Conservation (phyloP, 2,888 invertebrate species). For the Latrodectus hesperus region DNA sequence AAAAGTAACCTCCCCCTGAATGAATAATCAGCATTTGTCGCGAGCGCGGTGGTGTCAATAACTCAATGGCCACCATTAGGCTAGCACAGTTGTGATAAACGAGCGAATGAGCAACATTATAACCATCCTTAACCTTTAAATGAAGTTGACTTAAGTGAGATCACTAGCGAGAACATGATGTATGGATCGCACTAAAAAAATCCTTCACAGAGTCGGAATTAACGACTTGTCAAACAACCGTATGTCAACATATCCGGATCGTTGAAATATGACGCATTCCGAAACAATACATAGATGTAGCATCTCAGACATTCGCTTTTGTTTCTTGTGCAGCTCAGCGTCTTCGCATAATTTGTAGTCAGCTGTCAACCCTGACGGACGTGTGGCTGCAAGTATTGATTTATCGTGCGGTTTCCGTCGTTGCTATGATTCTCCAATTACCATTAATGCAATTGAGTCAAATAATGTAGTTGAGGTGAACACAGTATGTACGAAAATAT, state of each 20-base stretch:
- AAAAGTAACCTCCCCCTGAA: slow-evolving; percentile 26
- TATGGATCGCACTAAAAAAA: slow-evolving; percentile 60
- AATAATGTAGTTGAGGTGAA: slow-evolving; percentile 32
- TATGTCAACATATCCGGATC: slow-evolving; percentile 64
- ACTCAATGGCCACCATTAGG: slow-evolving; percentile 64
- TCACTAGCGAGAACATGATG: slow-evolving; percentile 65
- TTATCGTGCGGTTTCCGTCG: slow-evolving; percentile 25
- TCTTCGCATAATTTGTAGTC: slow-evolving; percentile 50
- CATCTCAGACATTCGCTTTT: slow-evolving; percentile 36
- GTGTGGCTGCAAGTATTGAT: slow-evolving; percentile 33
- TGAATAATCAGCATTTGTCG: slow-evolving; percentile 64
- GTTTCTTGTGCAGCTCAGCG: slow-evolving; percentile 17
- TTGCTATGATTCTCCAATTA: too few relatives aligned
- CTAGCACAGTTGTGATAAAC: slow-evolving; percentile 57
- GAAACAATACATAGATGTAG: slow-evolving; percentile 48
- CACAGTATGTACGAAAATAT: slow-evolving; percentile 7
- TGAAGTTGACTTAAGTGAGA: slow-evolving; percentile 68
- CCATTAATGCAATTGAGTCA: too few relatives aligned
- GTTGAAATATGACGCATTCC: slow-evolving; percentile 64
- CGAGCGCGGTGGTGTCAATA: slow-evolving; percentile 56
- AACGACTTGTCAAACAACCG: slow-evolving; percentile 68
- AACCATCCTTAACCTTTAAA: slow-evolving; percentile 67
- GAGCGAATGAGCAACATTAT: slow-evolving; percentile 58
- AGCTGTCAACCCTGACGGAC: slow-evolving; percentile 52
- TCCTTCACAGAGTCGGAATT: slow-evolving; percentile 49